Conservation (phyloP, 2,113 vertebrate genomes). For the Ictalurus furcatus region DNA sequence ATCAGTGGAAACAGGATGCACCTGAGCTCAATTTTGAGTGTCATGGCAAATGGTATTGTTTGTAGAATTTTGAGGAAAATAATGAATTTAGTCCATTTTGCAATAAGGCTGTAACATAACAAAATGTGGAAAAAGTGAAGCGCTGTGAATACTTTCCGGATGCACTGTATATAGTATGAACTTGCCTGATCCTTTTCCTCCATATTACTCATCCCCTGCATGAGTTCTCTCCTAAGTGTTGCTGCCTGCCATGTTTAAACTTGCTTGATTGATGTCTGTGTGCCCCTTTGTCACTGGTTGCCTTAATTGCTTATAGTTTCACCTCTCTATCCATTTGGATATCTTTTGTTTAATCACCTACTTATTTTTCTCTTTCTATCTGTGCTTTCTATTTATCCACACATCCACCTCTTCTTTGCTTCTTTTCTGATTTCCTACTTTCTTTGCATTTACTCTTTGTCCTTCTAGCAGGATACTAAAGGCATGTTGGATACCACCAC, state of each 20-base stretch:
- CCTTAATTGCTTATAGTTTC: not conserved
- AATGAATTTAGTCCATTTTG: too few species aligned
- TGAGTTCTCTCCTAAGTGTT: not conserved
- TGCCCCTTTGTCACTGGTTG: not conserved
- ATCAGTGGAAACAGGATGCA: too few species aligned
- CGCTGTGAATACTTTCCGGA: too few species aligned
- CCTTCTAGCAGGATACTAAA: slow-evolving; percentile 66
- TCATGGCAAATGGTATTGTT: too few species aligned
- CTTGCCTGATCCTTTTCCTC: not conserved
- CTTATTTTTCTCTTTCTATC: not conserved
- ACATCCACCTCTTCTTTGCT: not conserved
- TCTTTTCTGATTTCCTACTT: not conserved
- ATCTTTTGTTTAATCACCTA: not conserved
- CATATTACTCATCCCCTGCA: not conserved
- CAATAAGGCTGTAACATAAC: too few species aligned
- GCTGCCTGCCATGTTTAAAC: not conserved
- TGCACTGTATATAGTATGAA: not conserved
- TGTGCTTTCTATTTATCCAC: not conserved
- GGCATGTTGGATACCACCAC: slow-evolving; percentile 66
- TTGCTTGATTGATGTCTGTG: not conserved
- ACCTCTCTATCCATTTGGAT: not conserved
- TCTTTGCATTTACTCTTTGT: not conserved
- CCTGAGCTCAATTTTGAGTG: too few species aligned
- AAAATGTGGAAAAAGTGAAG: too few species aligned
- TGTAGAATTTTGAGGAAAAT: too few species aligned